phyloP scores from a whole-genome alignment of 2,888 invertebrate species.

The Thecocarcelia acutangulata region DNA sequence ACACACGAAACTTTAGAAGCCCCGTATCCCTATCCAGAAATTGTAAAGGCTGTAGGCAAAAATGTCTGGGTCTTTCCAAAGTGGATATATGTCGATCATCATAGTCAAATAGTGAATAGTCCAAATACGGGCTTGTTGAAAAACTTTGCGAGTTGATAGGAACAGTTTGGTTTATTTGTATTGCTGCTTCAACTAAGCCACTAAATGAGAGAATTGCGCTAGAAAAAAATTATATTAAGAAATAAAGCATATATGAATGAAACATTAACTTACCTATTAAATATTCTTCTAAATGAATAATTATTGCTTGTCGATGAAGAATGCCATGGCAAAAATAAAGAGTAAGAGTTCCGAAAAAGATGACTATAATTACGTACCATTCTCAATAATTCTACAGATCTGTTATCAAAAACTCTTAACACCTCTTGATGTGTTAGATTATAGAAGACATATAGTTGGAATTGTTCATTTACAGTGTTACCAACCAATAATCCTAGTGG shows the following conservation, averaged over 20 bases:
- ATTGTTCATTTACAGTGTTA: conserved; percentile 83
- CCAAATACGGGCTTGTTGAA: conserved; percentile 95
- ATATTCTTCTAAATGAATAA: conserved; percentile 83
- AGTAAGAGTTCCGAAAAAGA: conserved; percentile 93
- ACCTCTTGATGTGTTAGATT: conserved; percentile 92
- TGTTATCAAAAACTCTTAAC: conserved; percentile 93
- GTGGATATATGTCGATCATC: conserved; percentile 98
- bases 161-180: conserved; percentile 92
- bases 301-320: conserved; percentile 96
- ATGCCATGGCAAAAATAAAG: conserved; percentile 89
- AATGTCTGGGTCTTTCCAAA: conserved; percentile 96
- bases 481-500: conserved; percentile 88
- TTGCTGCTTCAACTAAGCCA: conserved; percentile 94
- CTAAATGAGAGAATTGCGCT: conserved; percentile 82
- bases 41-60: conserved; percentile 89
- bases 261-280: conserved; percentile 62
- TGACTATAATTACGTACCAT: conserved; percentile 96
- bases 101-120: conserved; percentile 94
- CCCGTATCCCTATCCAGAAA: conserved; percentile 93
- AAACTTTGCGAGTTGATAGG: conserved; percentile 98
- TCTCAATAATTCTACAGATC: conserved; percentile 90
- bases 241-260: conserved; percentile 24
- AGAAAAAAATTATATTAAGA: conserved; percentile 60
- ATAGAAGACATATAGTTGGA: conserved; percentile 91
- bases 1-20: conserved; percentile 91